phyloP scores from a whole-genome alignment of 2,888 invertebrate species.

The Orthonevra nobilis region DNA sequence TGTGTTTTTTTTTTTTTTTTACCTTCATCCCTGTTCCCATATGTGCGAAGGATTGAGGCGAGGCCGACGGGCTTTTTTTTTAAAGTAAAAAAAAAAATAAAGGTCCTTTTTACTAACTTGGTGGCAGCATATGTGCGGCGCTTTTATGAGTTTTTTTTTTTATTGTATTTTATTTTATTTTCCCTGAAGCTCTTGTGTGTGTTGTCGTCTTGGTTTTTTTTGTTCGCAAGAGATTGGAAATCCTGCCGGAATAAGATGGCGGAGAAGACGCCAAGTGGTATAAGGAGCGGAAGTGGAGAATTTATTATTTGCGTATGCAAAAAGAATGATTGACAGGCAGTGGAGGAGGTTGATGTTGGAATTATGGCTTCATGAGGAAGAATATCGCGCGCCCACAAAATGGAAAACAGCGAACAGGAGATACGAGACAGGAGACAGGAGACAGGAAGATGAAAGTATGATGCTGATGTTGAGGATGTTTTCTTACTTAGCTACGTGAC shows the following conservation, averaged over 20 bases:
- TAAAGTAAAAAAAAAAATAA: too few species aligned
- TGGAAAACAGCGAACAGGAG: too few species aligned
- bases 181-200: not conserved
- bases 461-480: conserved; percentile 47
- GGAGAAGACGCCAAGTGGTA: too few species aligned
- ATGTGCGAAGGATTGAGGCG: conserved; percentile 31
- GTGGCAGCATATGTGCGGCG: conserved; percentile 61
- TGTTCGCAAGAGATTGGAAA: conserved; percentile 43
- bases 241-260: conserved; percentile 18
- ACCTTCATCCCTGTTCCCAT: not conserved
- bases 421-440: not conserved
- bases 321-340: conserved; percentile 66
- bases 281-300: conserved; percentile 8
- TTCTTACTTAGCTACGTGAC: conserved; percentile 61
- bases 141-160: conserved; percentile 15
- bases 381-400: not conserved
- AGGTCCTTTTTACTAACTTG: conserved; percentile 57
- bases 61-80: too few species aligned
- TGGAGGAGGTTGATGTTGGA: conserved; percentile 29
- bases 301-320: conserved; percentile 68
- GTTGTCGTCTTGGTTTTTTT: conserved; percentile 7
- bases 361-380: conserved; percentile 45
- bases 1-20: not conserved
- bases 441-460: not conserved
- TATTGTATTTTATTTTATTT: too few species aligned